These are phyloP conservation scores for Heliocidaris erythrogramma DNA, from an alignment of 35 echinoderm and acorn worm species.

Conservation along the genomic window DNA sequence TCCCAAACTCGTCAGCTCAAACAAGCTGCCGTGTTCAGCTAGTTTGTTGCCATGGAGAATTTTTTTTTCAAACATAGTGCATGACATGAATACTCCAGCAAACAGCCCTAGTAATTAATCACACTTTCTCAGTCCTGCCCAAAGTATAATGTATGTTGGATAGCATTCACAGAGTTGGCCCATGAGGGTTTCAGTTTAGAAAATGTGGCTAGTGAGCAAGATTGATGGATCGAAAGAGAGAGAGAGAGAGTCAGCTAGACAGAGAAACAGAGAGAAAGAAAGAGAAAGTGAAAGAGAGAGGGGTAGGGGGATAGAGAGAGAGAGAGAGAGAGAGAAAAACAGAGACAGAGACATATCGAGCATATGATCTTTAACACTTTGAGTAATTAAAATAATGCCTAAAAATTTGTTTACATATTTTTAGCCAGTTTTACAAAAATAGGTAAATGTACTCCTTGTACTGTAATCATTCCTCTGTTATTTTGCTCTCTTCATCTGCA, in stretches of 20 bases:
- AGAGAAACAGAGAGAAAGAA: background rate
- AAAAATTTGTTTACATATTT: no score
- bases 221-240: background rate
- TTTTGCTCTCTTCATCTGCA: background rate
- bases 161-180: background rate
- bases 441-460: no score
- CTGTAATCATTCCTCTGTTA: no score
- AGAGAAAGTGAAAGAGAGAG: no score
- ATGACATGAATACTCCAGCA: background rate
- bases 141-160: background rate
- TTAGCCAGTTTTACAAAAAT: no score
- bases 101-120: conserved; percentile 2
- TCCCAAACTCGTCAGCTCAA: background rate
- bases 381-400: no score
- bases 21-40: background rate
- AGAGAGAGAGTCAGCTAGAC: background rate
- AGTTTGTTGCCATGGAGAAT: background rate
- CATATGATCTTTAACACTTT: no score
- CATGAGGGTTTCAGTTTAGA: background rate
- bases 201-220: background rate
- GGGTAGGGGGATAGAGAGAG: no score
- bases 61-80: background rate
- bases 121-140: background rate
- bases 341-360: no score
- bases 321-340: no score